A percentile compares a stretch with the other conserved stretches of the same genome.
Evolutionary conservation across 23 tunicate species (phyloP).

Genomic region (Halocynthia aurantium): DNA sequence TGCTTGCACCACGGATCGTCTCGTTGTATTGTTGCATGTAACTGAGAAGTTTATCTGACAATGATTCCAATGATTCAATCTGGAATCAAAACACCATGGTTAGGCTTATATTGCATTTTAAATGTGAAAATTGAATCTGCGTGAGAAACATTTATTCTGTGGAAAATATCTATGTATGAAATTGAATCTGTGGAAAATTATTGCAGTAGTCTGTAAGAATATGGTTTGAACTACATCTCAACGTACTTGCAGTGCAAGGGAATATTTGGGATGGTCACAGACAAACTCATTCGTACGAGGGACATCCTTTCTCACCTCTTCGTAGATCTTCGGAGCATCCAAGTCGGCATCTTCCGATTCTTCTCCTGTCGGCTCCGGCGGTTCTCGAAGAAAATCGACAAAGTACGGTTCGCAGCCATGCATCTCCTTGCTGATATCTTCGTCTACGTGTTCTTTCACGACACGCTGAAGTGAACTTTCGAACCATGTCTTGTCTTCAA

Average conservation of each 20-base stretch:
- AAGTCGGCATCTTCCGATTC: conserved; percentile 92
- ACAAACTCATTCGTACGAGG: no score
- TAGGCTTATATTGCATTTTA: no score
- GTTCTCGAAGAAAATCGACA: conserved; percentile 95
- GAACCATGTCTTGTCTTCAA: conserved; percentile 92
- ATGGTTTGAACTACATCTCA: no score
- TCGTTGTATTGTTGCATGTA: conserved; percentile 96
- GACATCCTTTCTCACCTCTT: conserved; percentile 34
- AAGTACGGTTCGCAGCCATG: conserved; percentile 80
- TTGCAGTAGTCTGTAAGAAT: no score
- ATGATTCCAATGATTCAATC: conserved; percentile 33
- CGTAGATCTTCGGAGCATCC: conserved; percentile 99
- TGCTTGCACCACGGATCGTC: conserved; percentile 86
- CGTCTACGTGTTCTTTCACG: conserved; percentile 61
- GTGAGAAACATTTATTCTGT: no score
- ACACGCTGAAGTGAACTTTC: conserved; percentile 45
- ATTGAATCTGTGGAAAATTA: no score
- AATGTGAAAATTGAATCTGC: no score
- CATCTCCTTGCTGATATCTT: conserved; percentile 18
- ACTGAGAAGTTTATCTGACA: conserved; percentile 62
- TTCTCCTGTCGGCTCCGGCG: conserved; percentile 95
- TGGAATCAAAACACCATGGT: not conserved
- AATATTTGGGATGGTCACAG: no score
- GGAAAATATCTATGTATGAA: no score
- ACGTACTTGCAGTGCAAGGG: no score